Evolutionary conservation across 2,113 vertebrate genomes (phyloP), one percentile per base, ranked within the genome.

Genomic region (Neofelis nebulosa): DNA sequence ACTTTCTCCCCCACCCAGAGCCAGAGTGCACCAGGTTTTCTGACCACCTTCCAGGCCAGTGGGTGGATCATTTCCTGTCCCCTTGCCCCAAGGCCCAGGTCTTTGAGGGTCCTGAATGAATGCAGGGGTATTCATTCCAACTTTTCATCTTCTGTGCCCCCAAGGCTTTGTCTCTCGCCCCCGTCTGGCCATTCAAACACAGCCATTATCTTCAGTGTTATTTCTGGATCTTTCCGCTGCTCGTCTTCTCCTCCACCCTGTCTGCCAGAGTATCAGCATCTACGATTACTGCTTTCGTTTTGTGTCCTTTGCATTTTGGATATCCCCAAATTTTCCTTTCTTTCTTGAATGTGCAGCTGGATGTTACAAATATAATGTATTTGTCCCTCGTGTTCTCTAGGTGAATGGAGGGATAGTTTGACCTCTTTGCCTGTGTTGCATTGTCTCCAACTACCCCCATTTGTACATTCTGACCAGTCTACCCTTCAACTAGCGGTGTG

Each of bases 391-490:
- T 3, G 5, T 76, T 50, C 29, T 91, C 69, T 29, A 52, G 45
- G 15, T n/a, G 69, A 45, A 25, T 38, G 15, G 8, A 12, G 27
- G 25, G 21, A 25, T 25, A 19, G 14, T 15, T 38, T 80, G 19
- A 16, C 33, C 7, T 65, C 52, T 71, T n/a, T 10, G 11, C 52
- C 31, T 65, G 2, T 45, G 74, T 92, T 50, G 45, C 3, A 0
- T 50, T 14, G 41, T 65, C 78, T 68, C 38, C 78, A 25, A 0
- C 0, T 1, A 2, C 25, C 5, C 3, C 3, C 21, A 4, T 61
- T 61, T 23, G n/a, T 89, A 23, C 15, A 9, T 23, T 57, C 63
- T 71, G 4, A 41, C 25, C 1, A 6, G 45, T 38, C 63, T 88
- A 4, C 13, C 18, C 6, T 18, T 38, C 16, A 57, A 41, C 82